Conservation (phyloP, 2,797 vertebrate genomes). For the Mormyrops boulengeri region DNA sequence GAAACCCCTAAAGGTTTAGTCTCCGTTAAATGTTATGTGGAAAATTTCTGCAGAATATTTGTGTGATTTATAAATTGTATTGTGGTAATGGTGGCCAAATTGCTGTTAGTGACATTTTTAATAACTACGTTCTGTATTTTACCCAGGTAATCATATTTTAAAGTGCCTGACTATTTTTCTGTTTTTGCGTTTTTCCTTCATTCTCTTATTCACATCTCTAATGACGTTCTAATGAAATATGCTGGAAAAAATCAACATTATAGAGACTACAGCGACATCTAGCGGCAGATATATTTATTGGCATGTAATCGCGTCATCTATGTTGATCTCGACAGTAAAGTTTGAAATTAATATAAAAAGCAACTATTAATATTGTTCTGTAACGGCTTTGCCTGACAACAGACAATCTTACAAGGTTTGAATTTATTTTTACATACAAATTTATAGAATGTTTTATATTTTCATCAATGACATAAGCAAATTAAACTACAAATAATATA, state of each 20-base stretch:
- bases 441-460: neutral
- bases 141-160: neutral
- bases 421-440: neutral
- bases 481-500: neutral
- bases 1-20: neutral
- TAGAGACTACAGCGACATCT: conserved; percentile 3
- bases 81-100: neutral
- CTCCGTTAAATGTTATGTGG: neutral
- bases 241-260: neutral
- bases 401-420: neutral
- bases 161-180: neutral
- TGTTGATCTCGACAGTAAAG: neutral
- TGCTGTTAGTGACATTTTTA: neutral
- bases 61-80: neutral
- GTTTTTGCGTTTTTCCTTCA: neutral
- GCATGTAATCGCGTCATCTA: neutral
- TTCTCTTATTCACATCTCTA: neutral
- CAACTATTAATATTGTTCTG: neutral
- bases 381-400: neutral
- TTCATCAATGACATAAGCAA: neutral
- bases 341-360: neutral
- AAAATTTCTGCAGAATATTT: neutral
- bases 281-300: conserved; percentile 11
- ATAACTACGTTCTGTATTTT: neutral
- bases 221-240: neutral